Evolutionary conservation across 2,888 invertebrate species (phyloP).

Genomic region (Aspidiotus rigidus): DNA sequence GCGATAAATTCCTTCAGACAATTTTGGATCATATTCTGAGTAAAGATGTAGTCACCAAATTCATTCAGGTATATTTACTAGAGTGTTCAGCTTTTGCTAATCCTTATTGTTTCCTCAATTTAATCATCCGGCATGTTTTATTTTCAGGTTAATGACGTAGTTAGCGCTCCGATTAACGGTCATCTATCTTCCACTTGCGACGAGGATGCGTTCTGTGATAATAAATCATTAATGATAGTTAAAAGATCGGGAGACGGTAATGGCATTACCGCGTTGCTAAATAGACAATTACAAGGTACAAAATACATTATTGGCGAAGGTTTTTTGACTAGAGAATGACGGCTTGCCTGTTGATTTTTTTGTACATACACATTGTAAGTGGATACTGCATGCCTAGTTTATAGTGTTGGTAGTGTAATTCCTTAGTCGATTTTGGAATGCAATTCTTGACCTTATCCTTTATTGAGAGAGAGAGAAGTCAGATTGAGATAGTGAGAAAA

Average conservation of each 20-base stretch:
- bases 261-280: slow-evolving; percentile 66
- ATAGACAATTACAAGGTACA: slow-evolving; percentile 65
- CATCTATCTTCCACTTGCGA: slow-evolving; percentile 57
- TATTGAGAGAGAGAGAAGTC: no score
- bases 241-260: slow-evolving; percentile 67
- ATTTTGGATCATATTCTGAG: slow-evolving; percentile 80
- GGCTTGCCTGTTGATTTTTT: not conserved
- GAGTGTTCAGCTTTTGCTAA: no score
- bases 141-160: slow-evolving; percentile 59
- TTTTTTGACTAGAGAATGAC: not conserved
- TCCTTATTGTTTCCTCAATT: not conserved
- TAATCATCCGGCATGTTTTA: not conserved
- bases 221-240: slow-evolving; percentile 66
- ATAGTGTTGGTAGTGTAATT: no score
- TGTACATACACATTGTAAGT: not conserved
- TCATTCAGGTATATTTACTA: slow-evolving; percentile 59
- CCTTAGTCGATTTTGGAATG: no score
- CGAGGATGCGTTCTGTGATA: slow-evolving; percentile 48
- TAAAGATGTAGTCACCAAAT: slow-evolving; percentile 73
- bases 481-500: no score
- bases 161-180: slow-evolving; percentile 60
- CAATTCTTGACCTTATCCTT: no score
- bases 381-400: not conserved
- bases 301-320: no score
- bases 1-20: slow-evolving; percentile 70